A percentile compares a stretch with the other conserved stretches of the same genome.
These are phyloP conservation scores for Lasius platythorax DNA, from an alignment of 2,888 invertebrate genomes.

Conservation along the genomic window DNA sequence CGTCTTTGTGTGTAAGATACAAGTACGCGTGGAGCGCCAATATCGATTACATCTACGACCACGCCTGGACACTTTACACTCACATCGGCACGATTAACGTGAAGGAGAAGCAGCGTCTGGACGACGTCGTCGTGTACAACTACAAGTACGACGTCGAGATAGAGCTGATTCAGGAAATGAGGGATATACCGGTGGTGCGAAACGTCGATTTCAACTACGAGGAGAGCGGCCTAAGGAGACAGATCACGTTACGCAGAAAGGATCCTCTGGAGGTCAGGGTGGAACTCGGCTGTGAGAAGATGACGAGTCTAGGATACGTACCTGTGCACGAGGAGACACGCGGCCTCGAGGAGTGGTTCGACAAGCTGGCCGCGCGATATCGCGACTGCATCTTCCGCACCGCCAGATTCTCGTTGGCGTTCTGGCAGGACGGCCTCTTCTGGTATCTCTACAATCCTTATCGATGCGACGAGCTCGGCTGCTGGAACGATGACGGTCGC, in stretches of 20 bases:
- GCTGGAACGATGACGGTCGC: constrained; percentile 78
- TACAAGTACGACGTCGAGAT: constrained; percentile 82
- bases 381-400: constrained; percentile 80
- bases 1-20: constrained; percentile 72
- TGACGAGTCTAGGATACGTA: constrained; percentile 49
- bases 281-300: constrained; percentile 75
- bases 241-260: constrained; percentile 64
- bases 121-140: constrained; percentile 82
- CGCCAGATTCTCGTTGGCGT: constrained; percentile 77
- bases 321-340: constrained; percentile 70
- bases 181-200: constrained; percentile 62
- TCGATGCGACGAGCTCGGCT: constrained; percentile 80
- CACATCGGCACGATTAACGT: constrained; percentile 81
- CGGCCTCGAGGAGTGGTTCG: constrained; percentile 79
- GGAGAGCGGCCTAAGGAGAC: constrained; percentile 68
- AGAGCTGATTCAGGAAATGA: constrained; percentile 77
- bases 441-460: constrained; percentile 84
- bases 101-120: constrained; percentile 75
- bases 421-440: constrained; percentile 81
- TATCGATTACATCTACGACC: constrained; percentile 83
- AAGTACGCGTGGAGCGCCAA: constrained; percentile 80
- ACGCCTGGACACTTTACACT: constrained; percentile 81
- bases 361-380: constrained; percentile 71
- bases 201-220: constrained; percentile 65
- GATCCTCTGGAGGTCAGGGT: constrained; percentile 75